A percentile compares a stretch with the other conserved stretches of the same genome.
Conservation (phyloP, 1,140 invertebrate species). For the Drosophila kanapiae region DNA sequence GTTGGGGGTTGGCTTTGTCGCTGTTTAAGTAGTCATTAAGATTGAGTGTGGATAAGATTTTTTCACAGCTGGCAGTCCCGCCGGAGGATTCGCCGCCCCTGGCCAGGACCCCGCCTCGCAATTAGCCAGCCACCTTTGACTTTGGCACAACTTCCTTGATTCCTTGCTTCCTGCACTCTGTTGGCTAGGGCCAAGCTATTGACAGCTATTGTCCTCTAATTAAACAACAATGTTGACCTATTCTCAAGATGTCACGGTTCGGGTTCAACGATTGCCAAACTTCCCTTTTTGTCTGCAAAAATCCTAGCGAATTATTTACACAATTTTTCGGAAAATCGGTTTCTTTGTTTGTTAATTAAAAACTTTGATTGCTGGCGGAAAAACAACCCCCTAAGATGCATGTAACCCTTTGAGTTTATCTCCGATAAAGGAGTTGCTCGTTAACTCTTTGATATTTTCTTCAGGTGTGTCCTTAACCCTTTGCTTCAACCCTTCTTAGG, state of each 20-base stretch:
- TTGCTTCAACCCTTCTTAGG: conserved; percentile 22
- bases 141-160: conserved; percentile 8
- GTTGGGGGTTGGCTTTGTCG: conserved; percentile 53
- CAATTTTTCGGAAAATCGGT: conserved; percentile 34
- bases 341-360: conserved; percentile 78
- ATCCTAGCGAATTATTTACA: conserved; percentile 28
- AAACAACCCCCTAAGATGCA: conserved; percentile 23
- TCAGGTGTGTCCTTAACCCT: conserved; percentile 19
- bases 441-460: conserved; percentile 46
- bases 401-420: conserved; percentile 41
- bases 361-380: conserved; percentile 44
- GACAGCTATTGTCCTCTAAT: conserved; percentile 80
- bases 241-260: conserved; percentile 69
- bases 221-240: conserved; percentile 82
- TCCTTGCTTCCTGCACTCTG: conserved; percentile 9
- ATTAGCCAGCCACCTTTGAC: conserved; percentile 57
- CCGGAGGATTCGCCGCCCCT: conserved; percentile 1
- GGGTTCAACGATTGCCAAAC: conserved; percentile 49
- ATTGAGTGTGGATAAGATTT: conserved; percentile 78
- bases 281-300: conserved; percentile 49
- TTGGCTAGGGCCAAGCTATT: conserved; percentile 43
- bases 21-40: conserved; percentile 82
- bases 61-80: conserved; percentile 64
- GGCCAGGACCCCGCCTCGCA: conserved; percentile 21
- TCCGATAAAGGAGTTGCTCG: conserved; percentile 11